Conservation (phyloP, 2,113 vertebrate species). For the Petaurus breviceps region DNA sequence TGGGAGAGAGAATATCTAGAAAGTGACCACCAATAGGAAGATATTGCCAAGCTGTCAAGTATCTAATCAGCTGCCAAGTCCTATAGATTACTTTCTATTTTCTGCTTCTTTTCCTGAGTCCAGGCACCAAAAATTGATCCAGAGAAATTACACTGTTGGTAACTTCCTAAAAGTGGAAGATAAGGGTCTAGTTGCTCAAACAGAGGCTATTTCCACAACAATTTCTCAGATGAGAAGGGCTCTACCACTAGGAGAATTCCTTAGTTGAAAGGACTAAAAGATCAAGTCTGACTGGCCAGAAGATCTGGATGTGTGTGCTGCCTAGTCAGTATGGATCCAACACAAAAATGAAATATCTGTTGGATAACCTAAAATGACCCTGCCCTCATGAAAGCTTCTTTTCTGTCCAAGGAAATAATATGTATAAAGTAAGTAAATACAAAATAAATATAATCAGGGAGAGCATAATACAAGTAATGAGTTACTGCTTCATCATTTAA, state of each 20-base stretch:
- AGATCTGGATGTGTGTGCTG: neutral
- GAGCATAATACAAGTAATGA: too few relatives aligned
- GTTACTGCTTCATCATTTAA: neutral
- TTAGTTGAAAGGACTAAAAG: neutral
- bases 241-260: neutral
- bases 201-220: neutral
- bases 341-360: neutral
- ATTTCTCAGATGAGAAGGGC: neutral
- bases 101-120: neutral
- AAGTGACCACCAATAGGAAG: neutral
- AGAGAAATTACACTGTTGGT: neutral
- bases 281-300: neutral
- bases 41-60: neutral
- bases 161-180: neutral
- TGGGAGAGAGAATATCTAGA: neutral
- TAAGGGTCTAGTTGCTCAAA: neutral
- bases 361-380: neutral
- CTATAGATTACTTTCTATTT: neutral
- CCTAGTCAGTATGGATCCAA: neutral
- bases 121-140: neutral
- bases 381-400: too few relatives aligned
- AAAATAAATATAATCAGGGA: too few relatives aligned
- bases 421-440: too few relatives aligned
- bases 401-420: too few relatives aligned
- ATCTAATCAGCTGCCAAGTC: neutral